These are phyloP conservation scores for Heterodera filipjevi DNA, from an alignment of 2,888 invertebrate genomes.

Conservation along the genomic window DNA sequence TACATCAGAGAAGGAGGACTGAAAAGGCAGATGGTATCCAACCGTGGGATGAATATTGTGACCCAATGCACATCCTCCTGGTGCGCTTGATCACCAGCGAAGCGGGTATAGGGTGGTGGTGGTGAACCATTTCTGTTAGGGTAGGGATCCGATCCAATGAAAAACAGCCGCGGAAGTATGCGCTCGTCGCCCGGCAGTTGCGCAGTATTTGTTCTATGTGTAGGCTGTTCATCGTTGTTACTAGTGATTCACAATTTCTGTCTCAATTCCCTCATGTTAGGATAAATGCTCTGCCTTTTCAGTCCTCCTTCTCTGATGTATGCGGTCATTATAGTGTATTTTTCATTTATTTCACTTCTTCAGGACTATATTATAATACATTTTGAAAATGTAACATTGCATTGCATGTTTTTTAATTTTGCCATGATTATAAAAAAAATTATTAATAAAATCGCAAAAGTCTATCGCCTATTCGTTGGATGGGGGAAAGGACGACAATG, in stretches of 20 bases:
- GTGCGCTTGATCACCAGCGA: constrained; percentile 14
- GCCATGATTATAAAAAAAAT: background rate
- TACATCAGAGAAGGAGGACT: background rate
- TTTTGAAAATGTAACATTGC: background rate
- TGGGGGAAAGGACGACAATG: background rate
- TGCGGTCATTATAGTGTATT: background rate
- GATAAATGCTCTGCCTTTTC: too few species aligned
- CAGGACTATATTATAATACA: background rate
- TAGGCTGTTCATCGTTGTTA: background rate
- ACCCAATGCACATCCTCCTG: constrained; percentile 22
- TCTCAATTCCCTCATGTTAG: too few species aligned
- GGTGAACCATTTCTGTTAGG: too few species aligned
- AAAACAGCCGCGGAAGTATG: constrained; percentile 18
- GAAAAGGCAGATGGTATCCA: background rate
- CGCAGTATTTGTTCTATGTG: constrained; percentile 7
- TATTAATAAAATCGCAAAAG: background rate
- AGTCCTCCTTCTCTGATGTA: background rate
- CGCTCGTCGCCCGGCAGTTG: background rate
- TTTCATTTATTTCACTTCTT: background rate
- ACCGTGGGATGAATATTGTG: background rate
- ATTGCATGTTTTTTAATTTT: background rate
- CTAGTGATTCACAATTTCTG: too few species aligned
- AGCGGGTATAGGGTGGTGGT: background rate
- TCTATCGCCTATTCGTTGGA: background rate
- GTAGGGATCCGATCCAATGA: constrained; percentile 12